Evolutionary conservation across 2,797 vertebrate species (phyloP), one percentile per base, ranked within the genome.

Genomic region (Cyclura pinguis): DNA sequence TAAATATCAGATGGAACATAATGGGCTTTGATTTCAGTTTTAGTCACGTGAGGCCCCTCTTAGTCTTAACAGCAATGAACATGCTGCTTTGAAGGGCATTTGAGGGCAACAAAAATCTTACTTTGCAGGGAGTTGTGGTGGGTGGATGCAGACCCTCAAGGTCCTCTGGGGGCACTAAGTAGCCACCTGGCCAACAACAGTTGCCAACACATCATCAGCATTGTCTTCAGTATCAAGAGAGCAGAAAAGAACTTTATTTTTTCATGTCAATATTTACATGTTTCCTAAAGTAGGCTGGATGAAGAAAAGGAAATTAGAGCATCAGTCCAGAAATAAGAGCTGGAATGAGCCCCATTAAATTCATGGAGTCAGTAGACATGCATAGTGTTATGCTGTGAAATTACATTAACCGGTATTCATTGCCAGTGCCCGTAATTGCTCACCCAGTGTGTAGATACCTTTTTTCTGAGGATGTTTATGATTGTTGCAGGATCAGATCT

Each of bases 21-120:
- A 32, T 76, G 4, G 52, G 50, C 90, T 89, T 86, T 32, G 14
- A 86, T 87, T 92, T 6, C 14, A 86, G 62, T 59, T 72, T 69
- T 85, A 24, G 10, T 80, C 80, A 59, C 50, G 59, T 35, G n/a
- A 57, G 24, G 42, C 1, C 38, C 16, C 52, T 10, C 52, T 42
- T 42, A 42, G 72, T 13, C 50, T 18, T 35, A 80, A 42, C 29
- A 24, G 38, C 59, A 82, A 62, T 82, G 55, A 35, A 32, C 59
- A 24, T 83, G 81, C 81, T 38, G 20, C 59, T 6, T 20, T 22
- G 59, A 5, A 12, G 59, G 57, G 16, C 57, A 59, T 59, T 59
- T 59, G 20, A 18, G 59, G 59, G 5, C 59, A 62, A 62, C 20
- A 62, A 62, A 62, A 62, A 2, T 62, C 20, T 62, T 62, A 22